Evolutionary conservation across 2,888 invertebrate genomes (phyloP), one percentile per base, ranked within the genome.

Genomic region (Trissonchulus latispiculum): DNA sequence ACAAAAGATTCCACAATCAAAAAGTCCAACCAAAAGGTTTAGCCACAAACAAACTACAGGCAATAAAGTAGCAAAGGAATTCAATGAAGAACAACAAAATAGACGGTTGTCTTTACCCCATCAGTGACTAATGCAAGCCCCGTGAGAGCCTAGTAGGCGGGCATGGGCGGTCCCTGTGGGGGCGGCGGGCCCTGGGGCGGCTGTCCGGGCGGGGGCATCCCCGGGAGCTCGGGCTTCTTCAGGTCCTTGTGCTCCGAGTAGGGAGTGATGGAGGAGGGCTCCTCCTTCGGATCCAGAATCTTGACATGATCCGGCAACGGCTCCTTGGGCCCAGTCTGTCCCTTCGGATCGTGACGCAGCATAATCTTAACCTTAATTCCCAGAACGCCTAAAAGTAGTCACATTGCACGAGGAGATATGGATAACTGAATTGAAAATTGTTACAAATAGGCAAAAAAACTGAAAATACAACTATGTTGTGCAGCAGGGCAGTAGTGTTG

Each of bases 291-390:
- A 86, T 97, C 96, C 75, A 92, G 91, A 79, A 99, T 96, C 80
- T 90, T 90, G 78, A 99, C 95, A 85, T 95, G 92, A 86, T 99
- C 99, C 70, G 99, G 99, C 83, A 99, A 89, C 2, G 96, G 96
- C 84, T 91, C 91, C 88, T 95, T 95, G 77, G 97, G 97, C 72
- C 97, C 99, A 81, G 90, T 92, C 87, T 97, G 96, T 85, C 97
- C 97, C 84, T 90, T 90, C 76, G 94, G 91, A 87, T 99, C 99
- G 89, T 93, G 95, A 62, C 96, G 96, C 86, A 99, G 89, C 99
- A 99, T 99, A 86, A 99, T 99, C 86, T 99, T 99, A 0, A 95
- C 92, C 87, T 92, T 90, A 78, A 89, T 89, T 72, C 90, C 90
- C 79, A 90, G 83, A 71, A 89, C 88, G 83, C 88, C 87, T 88